Conservation (phyloP, 2,113 vertebrate genomes). For the Riparia riparia region DNA sequence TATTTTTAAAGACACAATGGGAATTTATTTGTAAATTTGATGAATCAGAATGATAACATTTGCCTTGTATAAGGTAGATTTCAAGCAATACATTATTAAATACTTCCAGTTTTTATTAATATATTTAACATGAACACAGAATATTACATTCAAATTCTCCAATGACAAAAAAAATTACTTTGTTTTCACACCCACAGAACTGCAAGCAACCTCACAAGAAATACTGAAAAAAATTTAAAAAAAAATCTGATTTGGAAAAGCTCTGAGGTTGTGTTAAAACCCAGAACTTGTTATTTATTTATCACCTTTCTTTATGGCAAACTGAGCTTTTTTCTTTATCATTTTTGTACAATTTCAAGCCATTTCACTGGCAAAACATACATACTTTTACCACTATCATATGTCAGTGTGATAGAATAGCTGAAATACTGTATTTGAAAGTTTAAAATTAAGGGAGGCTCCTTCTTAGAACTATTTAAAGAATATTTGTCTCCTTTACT, state of each 20-base stretch:
- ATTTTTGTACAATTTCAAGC: neutral
- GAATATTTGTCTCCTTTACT: slow-evolving; percentile 26
- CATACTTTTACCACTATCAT: neutral
- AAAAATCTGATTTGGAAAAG: neutral
- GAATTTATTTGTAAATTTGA: neutral
- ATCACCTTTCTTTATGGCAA: neutral
- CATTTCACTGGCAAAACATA: neutral
- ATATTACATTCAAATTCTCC: neutral
- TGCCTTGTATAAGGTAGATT: neutral
- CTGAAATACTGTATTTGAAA: neutral
- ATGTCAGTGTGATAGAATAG: neutral
- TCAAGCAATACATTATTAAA: neutral
- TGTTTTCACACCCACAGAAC: neutral
- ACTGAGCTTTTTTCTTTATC: neutral
- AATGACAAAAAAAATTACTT: neutral
- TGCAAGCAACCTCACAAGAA: neutral
- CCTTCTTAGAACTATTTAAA: slow-evolving; percentile 41
- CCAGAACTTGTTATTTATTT: neutral
- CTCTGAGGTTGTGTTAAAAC: neutral
- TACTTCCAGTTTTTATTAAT: neutral
- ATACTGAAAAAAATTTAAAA: neutral
- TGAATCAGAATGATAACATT: neutral
- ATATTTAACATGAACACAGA: neutral
- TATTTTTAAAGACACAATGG: neutral
- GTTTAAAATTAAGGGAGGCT: slow-evolving; percentile 32